Percentiles rank a stretch among this genome's conserved stretches.
Conservation (phyloP, 2,113 vertebrate species). For the Dasyprocta punctata region DNA sequence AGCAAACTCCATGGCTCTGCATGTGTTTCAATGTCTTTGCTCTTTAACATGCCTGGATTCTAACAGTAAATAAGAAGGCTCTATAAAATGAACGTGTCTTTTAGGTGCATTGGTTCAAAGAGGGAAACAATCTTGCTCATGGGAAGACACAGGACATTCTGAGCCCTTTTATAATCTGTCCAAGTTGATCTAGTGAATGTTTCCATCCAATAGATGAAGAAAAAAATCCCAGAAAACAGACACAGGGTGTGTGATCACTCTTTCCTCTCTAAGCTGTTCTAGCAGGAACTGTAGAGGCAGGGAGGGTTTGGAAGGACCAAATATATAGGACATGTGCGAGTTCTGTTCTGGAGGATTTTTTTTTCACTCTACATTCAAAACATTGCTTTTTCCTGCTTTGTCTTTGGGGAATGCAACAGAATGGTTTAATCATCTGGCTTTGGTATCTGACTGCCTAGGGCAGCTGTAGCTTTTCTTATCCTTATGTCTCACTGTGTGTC, state of each 20-base stretch:
- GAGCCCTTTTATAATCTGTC: neutral
- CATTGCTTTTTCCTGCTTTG: constrained; percentile 24
- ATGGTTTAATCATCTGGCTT: constrained; percentile 84
- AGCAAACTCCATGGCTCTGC: neutral
- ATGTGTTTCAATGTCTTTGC: neutral
- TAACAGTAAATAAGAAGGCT: neutral
- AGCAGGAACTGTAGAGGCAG: constrained; percentile 50
- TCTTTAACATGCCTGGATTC: neutral
- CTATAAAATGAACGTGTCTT: neutral
- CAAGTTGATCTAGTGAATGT: constrained; percentile 26
- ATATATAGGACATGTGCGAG: neutral
- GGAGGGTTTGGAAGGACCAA: neutral
- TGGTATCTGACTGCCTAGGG: constrained; percentile 83
- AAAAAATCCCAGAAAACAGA: constrained; percentile 16
- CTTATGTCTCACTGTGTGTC: constrained; percentile 81
- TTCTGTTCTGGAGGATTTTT: constrained; percentile 54
- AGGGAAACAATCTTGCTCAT: neutral
- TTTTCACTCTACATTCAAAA: constrained; percentile 67
- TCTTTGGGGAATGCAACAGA: constrained; percentile 82
- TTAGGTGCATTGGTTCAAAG: neutral
- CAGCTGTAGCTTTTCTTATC: constrained; percentile 85
- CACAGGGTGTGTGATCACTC: neutral
- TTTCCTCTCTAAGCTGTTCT: neutral
- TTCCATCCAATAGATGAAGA: neutral
- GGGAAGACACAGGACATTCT: neutral